Evolutionary conservation across 2,797 vertebrate genomes (phyloP), one percentile per base, ranked within the genome.

Genomic region (Girardinus metallicus): DNA sequence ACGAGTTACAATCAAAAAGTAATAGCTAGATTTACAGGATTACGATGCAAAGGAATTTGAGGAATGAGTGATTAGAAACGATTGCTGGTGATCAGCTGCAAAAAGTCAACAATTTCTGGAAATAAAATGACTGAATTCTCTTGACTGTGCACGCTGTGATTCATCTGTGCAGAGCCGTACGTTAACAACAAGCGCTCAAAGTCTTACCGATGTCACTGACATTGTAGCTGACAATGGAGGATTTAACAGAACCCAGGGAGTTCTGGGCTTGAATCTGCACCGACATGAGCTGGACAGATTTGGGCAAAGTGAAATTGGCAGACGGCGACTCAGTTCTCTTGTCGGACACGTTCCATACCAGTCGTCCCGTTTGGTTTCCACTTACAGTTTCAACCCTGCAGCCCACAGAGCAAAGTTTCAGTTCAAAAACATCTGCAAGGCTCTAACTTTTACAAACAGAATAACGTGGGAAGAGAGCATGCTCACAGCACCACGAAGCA

Each of bases 131-230:
- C 11, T 60, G 26, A 62, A 75, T 43, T 55, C n/a, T 53, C 31
- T 53, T 31, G 5, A 44, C 15, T 9, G 16, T 29, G 29, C 26
- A 4, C 26, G 5, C 26, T 16, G 15, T 9, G 68, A 72, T 72
- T 46, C 68, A 29, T 51, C 16, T 4, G 3, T 71, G 51, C 41
- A 74, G 23, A 74, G 16, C 18, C 18, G 60, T 10, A 72, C 16
- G 47, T 36, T 8, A 34, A 43, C 36, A 55, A 12, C 23, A 18
- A 12, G 47, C 4, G 4, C 3, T 34, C n/a, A 11, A 8, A 34
- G 21, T 46, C 84, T 94, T 91, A 98, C 97, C 95, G 41, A 97
- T 97, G 85, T 97, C 94, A 9, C 79, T 75, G 64, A 97, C 92
- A 0, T 0, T 91, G 91, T 96, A 96, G 26, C 77, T 90, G 1